Conservation (phyloP, 2,113 vertebrate species). For the Gavialis gangeticus region DNA sequence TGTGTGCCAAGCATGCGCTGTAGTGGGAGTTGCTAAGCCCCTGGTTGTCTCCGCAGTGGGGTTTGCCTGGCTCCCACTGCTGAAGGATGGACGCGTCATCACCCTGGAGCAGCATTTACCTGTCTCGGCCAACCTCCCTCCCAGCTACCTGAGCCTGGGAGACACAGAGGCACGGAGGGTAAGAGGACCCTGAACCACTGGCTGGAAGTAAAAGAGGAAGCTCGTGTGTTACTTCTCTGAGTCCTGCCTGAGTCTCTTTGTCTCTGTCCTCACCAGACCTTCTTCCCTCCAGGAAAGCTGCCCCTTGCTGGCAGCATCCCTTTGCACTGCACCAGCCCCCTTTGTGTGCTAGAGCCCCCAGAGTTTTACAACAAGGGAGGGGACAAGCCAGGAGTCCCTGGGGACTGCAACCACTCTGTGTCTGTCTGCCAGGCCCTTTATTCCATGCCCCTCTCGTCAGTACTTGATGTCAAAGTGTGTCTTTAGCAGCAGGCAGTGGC, state of each 20-base stretch:
- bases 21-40: background rate
- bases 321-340: background rate
- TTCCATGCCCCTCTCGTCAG: background rate
- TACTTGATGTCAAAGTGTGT: background rate
- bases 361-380: background rate
- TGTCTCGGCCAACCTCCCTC: conserved; percentile 88
- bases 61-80: conserved; percentile 89
- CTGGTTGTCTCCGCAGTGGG: conserved; percentile 83
- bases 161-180: conserved; percentile 88
- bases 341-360: background rate
- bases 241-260: background rate
- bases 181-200: background rate
- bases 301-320: too few species aligned
- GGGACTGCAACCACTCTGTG: background rate
- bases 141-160: conserved; percentile 87
- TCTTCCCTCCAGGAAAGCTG: background rate
- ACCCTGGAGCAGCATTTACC: conserved; percentile 91
- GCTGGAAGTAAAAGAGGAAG: background rate
- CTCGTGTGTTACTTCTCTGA: background rate
- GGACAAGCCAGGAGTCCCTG: background rate
- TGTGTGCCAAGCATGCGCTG: fast-evolving
- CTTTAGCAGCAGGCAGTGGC: background rate
- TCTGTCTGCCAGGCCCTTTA: background rate
- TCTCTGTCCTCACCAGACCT: background rate
- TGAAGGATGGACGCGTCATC: conserved; percentile 91